Base-by-base conservation (phyloP, 2,888 invertebrate genomes). In the Heliconius sara region DNA sequence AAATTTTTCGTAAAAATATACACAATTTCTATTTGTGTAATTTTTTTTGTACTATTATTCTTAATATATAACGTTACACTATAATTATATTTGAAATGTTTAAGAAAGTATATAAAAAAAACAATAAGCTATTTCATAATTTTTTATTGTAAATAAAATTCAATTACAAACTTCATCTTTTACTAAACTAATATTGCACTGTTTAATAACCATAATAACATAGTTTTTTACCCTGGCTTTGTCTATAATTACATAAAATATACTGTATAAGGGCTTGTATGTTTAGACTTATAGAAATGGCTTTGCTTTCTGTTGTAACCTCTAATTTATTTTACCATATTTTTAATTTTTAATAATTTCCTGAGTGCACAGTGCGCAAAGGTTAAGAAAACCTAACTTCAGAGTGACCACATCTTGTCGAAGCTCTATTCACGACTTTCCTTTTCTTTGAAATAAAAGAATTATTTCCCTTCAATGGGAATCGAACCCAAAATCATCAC, bases 111-210 rank as follows among this genome's bases (percentile, higher is more conserved):
- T 22, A 9, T 10, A 43, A 39, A 68, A 9, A 68, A 68, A 68
- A 68, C 39, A 43, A 65, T 27, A 0, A 75, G 2, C 9, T 52
- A 0, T 52, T 27, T 47, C 13, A 27, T 65, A 43, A 10, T 27
- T 67, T 27, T 22, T 66, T 67, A 67, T 76, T 77, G 68, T 80
- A 76, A 78, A 80, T 73, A 82, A 47, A 79, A 66, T 68, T 76
- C 30, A 78, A 77, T 79, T 74, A 65, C 25, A 70, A 73, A 68
- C 76, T 77, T 78, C 57, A 78, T 75, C 66, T 79, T 76, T 82
- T 80, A 83, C 63, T 83, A 79, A 83, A 85, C 84, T 87, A 87
- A 86, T 91, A 92, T 92, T 92, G 91, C 92, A 92, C 91, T 77
- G 19, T 67, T 71, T 27, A 22, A 34, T 67, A 67, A 34, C 7